Conservation (phyloP, 2,888 invertebrate genomes). For the Ormyrus rosae region DNA sequence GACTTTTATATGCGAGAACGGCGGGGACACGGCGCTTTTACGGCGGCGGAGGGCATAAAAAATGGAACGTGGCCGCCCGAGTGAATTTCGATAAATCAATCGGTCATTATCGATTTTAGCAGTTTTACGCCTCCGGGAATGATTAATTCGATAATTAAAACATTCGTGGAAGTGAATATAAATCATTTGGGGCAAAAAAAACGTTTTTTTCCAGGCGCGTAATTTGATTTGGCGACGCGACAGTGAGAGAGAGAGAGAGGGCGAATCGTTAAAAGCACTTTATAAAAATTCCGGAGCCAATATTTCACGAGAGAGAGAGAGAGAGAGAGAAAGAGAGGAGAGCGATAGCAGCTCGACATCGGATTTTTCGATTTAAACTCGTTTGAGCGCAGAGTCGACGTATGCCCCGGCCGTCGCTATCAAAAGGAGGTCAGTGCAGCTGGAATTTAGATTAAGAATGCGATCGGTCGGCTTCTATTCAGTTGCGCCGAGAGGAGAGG, state of each 20-base stretch:
- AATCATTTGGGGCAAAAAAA: too few relatives aligned
- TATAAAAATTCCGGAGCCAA: constrained; percentile 26
- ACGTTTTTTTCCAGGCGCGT: too few relatives aligned
- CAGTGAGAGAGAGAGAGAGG: too few relatives aligned
- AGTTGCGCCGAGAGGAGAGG: constrained; percentile 7
- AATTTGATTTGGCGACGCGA: too few relatives aligned
- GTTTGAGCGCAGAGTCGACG: constrained; percentile 24
- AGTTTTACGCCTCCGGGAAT: too few relatives aligned
- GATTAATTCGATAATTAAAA: neutral
- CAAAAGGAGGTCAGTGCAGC: constrained; percentile 45
- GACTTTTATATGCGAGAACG: too few relatives aligned
- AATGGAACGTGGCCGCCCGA: neutral
- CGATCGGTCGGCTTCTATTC: constrained; percentile 47
- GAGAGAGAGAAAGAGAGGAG: too few relatives aligned
- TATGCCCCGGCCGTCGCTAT: constrained; percentile 50
- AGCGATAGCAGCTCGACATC: neutral
- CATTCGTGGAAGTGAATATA: neutral
- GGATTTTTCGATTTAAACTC: constrained; percentile 40
- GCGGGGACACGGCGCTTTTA: too few relatives aligned
- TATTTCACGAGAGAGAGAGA: too few relatives aligned
- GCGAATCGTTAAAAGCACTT: constrained; percentile 1
- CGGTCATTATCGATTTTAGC: too few relatives aligned
- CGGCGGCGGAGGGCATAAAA: too few relatives aligned
- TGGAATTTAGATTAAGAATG: constrained; percentile 57
- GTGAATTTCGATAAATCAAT: neutral